Evolutionary conservation across 2,797 vertebrate genomes (phyloP), one percentile per base, ranked within the genome.

Genomic region (Gallinago nigripennis): DNA sequence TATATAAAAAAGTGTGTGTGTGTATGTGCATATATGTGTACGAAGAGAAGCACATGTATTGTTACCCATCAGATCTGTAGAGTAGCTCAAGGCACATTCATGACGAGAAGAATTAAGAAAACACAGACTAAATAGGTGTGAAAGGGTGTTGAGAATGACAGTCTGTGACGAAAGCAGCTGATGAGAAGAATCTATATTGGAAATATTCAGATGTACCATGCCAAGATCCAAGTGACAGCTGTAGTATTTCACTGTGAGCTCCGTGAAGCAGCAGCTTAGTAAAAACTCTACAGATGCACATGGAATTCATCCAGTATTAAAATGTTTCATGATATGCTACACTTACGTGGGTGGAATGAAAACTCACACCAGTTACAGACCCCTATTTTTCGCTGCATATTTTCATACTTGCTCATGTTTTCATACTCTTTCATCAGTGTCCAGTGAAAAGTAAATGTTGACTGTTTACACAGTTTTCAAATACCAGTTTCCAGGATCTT

Each of bases 231-330:
- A 88, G 70, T 17, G 92, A 63, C 86, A 94, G 77, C 80, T 94
- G 64, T n/a, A 68, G 37, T 79, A 82, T 77, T 86, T 92, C 70
- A 90, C 78, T 58, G 46, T 39, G 70, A 86, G 65, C 35, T 86
- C 56, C 90, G 90, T 79, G 60, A 90, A 76, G 13, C 12, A 66
- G 28, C 45, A 91, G 71, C 53, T 90, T 76, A 71, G 41, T 58
- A 88, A 77, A 93, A 92, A 90, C 39, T 48, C 46, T 77, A 37
- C 33, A 64, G 73, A 84, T 57, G 63, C 27, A 66, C 51, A 68
- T 35, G 66, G 90, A 92, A 95, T 87, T 61, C 41, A 89, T 68
- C 75, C 64, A 86, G n/a, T 48, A 78, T 46, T 75, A 81, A 89
- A 94, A 79, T 39, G 12, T 20, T 83, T 82, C 80, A 48, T 15